Base-by-base conservation (phyloP, 1,140 invertebrate species). In the Asbolus verrucosus region DNA sequence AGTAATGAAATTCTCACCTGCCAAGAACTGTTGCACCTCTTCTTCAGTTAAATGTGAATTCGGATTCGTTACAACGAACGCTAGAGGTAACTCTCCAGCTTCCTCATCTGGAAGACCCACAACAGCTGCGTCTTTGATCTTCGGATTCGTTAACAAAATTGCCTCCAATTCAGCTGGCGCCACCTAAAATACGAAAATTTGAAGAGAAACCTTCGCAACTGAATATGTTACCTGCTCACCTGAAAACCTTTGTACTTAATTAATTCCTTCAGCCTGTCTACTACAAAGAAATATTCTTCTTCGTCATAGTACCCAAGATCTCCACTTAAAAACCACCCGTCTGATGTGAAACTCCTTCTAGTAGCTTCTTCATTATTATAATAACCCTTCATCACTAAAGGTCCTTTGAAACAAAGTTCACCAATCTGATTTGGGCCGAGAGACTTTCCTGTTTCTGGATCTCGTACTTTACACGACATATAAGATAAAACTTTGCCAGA, bases 231-330 rank as follows among this genome's bases (percentile, higher is more conserved):
- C 24, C 8, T 27, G n/a, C n/a, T 43, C 9, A 50, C 89, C 84
- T 93, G 92, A 73, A 87, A 88, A 33, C 88, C 91, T 81, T 92
- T 92, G 75, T 90, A 91, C 77, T 93, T 94, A 36, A 94, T 93
- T 1, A 94, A 80, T 75, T 93, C 91, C 78, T 94, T 94, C 0
- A 92, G 79, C 24, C 92, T 82, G 76, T 93, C 92, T 1, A 91
- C 88, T 70, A 94, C 87, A 68, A 86, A 91, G 73, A 93, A 87
- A 73, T 84, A 87, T 1, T 86, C 86, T 4, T 91, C 84, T 8
- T 86, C 76, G 73, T 93, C 90, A 71, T 87, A 88, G 75, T 89
- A 91, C 0, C 89, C 92, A 66, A 93, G 84, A 78, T 94, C 91
- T 11, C 92, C 92, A 18, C 91, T 92, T 41, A 90, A 86, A 6